Conservation (phyloP, 1,140 invertebrate species). For the Cherax quadricarinatus region DNA sequence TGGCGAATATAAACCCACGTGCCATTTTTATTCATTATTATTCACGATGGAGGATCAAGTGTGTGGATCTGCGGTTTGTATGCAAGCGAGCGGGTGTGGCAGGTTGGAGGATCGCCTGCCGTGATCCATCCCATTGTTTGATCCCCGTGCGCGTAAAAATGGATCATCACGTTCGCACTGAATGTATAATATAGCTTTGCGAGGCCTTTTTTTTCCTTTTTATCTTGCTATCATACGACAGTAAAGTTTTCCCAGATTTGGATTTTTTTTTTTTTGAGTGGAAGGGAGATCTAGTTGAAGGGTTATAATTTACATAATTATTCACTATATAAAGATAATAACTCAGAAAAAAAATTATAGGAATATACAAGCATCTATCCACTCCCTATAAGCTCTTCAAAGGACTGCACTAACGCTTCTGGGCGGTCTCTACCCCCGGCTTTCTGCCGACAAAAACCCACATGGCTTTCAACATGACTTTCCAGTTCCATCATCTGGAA, state of each 20-base stretch:
- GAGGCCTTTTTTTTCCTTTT: not conserved
- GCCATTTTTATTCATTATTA: constrained; percentile 27
- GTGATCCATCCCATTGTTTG: constrained; percentile 39
- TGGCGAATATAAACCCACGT: not conserved
- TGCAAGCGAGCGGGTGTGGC: constrained; percentile 3
- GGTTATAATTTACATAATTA: too few relatives aligned
- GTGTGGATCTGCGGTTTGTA: constrained; percentile 32
- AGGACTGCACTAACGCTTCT: too few relatives aligned
- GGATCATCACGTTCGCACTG: constrained; percentile 12
- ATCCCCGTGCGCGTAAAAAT: constrained; percentile 9
- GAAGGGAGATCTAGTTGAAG: not conserved
- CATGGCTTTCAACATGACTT: not conserved
- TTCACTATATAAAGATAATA: too few relatives aligned
- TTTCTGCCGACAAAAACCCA: not conserved
- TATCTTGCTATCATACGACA: not conserved
- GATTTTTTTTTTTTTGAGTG: too few relatives aligned
- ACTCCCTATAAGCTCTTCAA: too few relatives aligned
- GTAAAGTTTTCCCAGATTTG: not conserved
- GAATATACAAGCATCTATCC: too few relatives aligned
- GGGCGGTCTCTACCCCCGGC: too few relatives aligned
- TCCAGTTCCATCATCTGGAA: not conserved
- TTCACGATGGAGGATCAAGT: constrained; percentile 30
- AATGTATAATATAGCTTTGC: not conserved
- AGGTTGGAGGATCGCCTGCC: not conserved
- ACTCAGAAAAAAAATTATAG: too few relatives aligned